Evolutionary conservation across 2,797 vertebrate species (phyloP).

Genomic region (Enoplosus armatus): DNA sequence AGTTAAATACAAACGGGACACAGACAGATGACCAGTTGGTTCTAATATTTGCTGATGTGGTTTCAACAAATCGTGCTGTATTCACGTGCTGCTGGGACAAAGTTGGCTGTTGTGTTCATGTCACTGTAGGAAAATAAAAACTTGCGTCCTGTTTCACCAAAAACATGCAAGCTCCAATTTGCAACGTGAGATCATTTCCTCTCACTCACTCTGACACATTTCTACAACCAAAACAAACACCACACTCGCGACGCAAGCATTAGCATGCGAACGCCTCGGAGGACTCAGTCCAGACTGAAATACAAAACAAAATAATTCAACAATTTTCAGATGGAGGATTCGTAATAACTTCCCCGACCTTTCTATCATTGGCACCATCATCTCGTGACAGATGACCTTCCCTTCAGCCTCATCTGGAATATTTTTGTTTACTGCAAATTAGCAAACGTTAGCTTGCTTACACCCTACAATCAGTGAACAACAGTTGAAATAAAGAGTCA

Average conservation of each 20-base stretch:
- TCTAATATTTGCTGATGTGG: background rate
- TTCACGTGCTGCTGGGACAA: background rate
- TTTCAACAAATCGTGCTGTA: background rate
- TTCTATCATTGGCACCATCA: background rate
- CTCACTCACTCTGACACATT: background rate
- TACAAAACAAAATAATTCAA: no score
- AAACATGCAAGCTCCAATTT: background rate
- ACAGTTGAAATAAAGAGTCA: no score
- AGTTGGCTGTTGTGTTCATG: background rate
- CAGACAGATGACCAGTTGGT: background rate
- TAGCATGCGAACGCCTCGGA: background rate
- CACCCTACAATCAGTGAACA: no score
- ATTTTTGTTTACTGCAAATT: background rate
- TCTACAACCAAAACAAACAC: background rate
- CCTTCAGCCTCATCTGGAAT: background rate
- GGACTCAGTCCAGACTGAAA: background rate
- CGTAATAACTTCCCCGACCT: background rate
- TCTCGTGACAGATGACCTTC: no score
- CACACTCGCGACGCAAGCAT: accelerated
- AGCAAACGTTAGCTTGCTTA: background rate
- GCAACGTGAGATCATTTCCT: background rate
- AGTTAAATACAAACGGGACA: background rate
- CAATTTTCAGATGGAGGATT: background rate
- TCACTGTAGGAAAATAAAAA: background rate
- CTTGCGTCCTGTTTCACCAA: background rate